Evolutionary conservation across 23 tunicate genomes (phyloP).

Genomic region (Halocynthia roretzi): DNA sequence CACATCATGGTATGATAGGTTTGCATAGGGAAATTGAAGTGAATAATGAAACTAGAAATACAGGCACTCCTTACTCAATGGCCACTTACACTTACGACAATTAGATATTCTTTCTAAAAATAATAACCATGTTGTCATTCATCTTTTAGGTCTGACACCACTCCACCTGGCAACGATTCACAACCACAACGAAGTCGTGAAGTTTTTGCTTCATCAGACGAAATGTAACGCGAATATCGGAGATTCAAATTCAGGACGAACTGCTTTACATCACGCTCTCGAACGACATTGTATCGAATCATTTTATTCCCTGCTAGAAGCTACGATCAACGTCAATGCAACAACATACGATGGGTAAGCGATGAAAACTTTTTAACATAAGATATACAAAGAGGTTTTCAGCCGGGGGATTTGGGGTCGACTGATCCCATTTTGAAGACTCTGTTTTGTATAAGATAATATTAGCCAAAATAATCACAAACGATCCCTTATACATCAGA

Average conservation of each 20-base stretch:
- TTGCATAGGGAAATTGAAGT: too few relatives aligned
- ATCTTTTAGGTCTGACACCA: slow-evolving; percentile 46
- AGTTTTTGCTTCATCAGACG: slow-evolving; percentile 24
- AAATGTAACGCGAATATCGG: slow-evolving; percentile 34
- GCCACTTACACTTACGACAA: too few relatives aligned
- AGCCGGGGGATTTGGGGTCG: not conserved
- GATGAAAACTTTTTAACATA: not conserved
- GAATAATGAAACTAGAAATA: too few relatives aligned
- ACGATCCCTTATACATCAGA: too few relatives aligned
- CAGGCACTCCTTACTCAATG: too few relatives aligned
- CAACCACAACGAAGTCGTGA: slow-evolving; percentile 31
- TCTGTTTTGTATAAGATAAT: too few relatives aligned
- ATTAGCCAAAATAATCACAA: too few relatives aligned
- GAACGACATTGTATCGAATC: slow-evolving; percentile 35
- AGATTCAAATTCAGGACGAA: slow-evolving; percentile 68
- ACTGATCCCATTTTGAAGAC: not conserved
- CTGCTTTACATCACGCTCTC: slow-evolving; percentile 84
- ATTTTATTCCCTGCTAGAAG: slow-evolving; percentile 22
- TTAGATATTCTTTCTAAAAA: too few relatives aligned
- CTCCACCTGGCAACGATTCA: slow-evolving; percentile 61
- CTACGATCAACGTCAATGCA: slow-evolving; percentile 41
- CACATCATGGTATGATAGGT: too few relatives aligned
- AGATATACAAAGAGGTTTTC: not conserved
- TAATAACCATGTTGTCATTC: not conserved
- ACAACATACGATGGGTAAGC: slow-evolving; percentile 79